These are phyloP conservation scores for Mus spretus DNA, from an alignment of 2,797 vertebrate genomes.

Conservation along the genomic window DNA sequence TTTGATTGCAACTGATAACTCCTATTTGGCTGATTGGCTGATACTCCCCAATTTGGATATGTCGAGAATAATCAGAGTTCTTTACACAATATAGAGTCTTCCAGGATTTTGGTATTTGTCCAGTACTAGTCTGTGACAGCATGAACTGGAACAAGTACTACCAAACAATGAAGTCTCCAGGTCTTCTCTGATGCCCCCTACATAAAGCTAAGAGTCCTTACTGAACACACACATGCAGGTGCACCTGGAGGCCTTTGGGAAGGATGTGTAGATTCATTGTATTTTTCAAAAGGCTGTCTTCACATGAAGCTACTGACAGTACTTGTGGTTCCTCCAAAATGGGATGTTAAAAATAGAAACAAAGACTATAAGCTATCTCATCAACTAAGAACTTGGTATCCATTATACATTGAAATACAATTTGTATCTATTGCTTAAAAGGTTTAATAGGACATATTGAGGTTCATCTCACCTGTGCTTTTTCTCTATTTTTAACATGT, in stretches of 20 bases:
- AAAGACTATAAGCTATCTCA: background rate
- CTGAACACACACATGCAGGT: background rate
- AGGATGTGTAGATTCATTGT: background rate
- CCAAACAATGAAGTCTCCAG: background rate
- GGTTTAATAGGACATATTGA: constrained; percentile 13
- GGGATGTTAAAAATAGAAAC: background rate
- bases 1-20: background rate
- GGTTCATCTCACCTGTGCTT: background rate
- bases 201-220: background rate
- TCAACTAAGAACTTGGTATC: background rate
- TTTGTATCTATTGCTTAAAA: background rate
- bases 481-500: background rate
- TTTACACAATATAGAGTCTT: constrained; percentile 13
- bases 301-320: background rate
- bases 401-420: constrained; percentile 29
- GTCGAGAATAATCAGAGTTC: background rate
- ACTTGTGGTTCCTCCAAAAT: background rate
- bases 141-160: background rate
- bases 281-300: background rate
- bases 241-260: background rate
- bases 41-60: background rate
- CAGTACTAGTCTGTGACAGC: background rate
- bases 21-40: background rate
- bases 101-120: background rate
- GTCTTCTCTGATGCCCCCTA: background rate